Evolutionary conservation across 2,888 invertebrate species (phyloP).

Genomic region (Strigamia maritima): DNA sequence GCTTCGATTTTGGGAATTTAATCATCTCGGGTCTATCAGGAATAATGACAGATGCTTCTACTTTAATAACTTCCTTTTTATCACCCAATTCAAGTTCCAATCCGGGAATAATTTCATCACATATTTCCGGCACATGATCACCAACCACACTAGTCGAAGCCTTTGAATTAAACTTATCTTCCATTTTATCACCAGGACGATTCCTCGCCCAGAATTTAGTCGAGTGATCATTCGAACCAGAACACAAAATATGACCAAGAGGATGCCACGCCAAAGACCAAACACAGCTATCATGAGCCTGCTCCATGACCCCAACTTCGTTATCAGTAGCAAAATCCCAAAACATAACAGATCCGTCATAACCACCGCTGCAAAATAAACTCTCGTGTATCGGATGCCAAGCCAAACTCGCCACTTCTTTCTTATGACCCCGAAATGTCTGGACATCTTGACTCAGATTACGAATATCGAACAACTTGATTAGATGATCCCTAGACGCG

Average conservation of each 20-base stretch:
- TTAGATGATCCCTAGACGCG: too few species aligned
- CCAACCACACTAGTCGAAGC: constrained; percentile 76
- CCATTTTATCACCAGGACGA: constrained; percentile 95
- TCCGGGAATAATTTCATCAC: constrained; percentile 82
- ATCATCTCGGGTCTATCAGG: constrained; percentile 84
- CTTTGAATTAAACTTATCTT: constrained; percentile 95
- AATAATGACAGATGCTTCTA: constrained; percentile 59
- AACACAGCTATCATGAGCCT: constrained; percentile 98
- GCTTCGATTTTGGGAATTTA: constrained; percentile 68
- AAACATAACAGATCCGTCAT: constrained; percentile 96
- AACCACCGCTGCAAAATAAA: constrained; percentile 95
- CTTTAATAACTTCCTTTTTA: constrained; percentile 43
- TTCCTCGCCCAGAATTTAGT: constrained; percentile 98
- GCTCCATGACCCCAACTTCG: constrained; percentile 96
- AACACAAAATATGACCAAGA: constrained; percentile 94
- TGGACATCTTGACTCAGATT: constrained; percentile 96
- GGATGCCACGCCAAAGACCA: constrained; percentile 99
- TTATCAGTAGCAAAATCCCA: constrained; percentile 94
- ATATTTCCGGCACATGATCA: constrained; percentile 50
- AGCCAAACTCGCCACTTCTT: constrained; percentile 89
- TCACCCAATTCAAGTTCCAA: constrained; percentile 95
- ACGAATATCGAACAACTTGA: too few species aligned
- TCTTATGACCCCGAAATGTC: constrained; percentile 97
- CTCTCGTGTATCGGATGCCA: constrained; percentile 99
- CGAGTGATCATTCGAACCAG: constrained; percentile 99